phyloP scores from a whole-genome alignment of 2,113 vertebrate genomes.

The Ivindomyrus marchei region DNA sequence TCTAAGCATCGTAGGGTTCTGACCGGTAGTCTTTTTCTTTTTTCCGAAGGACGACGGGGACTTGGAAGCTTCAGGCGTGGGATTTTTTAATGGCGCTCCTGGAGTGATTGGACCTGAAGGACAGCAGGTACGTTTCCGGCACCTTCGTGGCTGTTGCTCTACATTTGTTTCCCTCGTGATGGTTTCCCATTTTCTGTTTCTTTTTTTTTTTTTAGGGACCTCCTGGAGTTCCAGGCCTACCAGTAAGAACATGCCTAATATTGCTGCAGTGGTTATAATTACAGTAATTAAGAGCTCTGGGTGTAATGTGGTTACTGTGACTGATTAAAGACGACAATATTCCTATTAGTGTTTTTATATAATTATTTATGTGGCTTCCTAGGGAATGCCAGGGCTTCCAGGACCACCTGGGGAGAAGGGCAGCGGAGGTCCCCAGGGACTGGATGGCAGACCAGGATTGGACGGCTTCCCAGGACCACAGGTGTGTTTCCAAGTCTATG shows the following conservation, averaged over 20 bases:
- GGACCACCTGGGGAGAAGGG: constrained; percentile 56
- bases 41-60: constrained; percentile 81
- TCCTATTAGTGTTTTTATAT: not conserved
- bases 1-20: not conserved
- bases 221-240: constrained; percentile 58
- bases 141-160: not conserved
- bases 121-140: constrained; percentile 59
- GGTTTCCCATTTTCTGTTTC: not conserved
- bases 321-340: not conserved
- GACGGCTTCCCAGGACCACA: constrained; percentile 75
- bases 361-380: not conserved
- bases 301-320: not conserved
- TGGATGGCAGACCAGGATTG: constrained; percentile 72
- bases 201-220: constrained; percentile 51
- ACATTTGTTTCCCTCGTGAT: not conserved
- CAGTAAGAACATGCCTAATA: constrained; percentile 44
- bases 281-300: not conserved
- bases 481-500: constrained; percentile 49
- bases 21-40: not conserved
- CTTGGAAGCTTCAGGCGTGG: constrained; percentile 78
- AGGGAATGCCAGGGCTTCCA: constrained; percentile 57
- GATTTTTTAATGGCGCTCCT: constrained; percentile 40
- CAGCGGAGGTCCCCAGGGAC: constrained; percentile 55
- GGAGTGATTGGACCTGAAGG: constrained; percentile 63
- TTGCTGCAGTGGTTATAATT: not conserved